phyloP scores from a whole-genome alignment of 2,888 invertebrate species.

The Adelphocoris suturalis region DNA sequence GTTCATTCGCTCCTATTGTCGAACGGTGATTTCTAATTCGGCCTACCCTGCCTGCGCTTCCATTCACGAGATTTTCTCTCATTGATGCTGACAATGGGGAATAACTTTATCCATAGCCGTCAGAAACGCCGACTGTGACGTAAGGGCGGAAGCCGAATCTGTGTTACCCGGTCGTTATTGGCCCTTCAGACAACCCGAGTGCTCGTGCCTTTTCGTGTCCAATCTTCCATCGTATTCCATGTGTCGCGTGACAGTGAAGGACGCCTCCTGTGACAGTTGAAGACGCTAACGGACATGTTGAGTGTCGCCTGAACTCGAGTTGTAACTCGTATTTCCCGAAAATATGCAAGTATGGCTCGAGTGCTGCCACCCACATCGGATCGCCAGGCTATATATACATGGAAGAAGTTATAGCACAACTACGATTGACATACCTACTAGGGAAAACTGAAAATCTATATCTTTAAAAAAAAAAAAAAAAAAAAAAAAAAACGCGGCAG shows the following conservation, averaged over 20 bases:
- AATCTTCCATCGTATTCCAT: not conserved
- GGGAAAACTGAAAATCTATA: no score
- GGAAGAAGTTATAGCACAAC: no score
- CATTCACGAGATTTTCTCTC: conserved; percentile 18
- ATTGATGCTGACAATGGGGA: conserved; percentile 7
- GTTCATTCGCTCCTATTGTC: not conserved
- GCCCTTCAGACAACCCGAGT: not conserved
- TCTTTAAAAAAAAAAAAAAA: no score
- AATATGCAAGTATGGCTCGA: no score
- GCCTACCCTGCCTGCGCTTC: not conserved
- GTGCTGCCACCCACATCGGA: no score
- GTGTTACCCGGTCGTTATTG: conserved; percentile 17
- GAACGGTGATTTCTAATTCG: conserved; percentile 4
- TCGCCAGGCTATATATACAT: no score
- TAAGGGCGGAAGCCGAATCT: conserved; percentile 25
- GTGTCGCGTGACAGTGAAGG: not conserved
- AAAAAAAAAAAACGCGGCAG: no score
- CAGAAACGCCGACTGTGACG: not conserved
- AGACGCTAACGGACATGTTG: no score
- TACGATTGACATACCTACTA: no score
- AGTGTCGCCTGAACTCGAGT: no score
- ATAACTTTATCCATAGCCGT: not conserved
- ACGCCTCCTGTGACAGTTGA: not conserved
- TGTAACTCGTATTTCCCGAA: no score
- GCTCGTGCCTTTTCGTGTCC: not conserved